Conservation (phyloP, 2,888 invertebrate genomes). For the Drosophila yooni region DNA sequence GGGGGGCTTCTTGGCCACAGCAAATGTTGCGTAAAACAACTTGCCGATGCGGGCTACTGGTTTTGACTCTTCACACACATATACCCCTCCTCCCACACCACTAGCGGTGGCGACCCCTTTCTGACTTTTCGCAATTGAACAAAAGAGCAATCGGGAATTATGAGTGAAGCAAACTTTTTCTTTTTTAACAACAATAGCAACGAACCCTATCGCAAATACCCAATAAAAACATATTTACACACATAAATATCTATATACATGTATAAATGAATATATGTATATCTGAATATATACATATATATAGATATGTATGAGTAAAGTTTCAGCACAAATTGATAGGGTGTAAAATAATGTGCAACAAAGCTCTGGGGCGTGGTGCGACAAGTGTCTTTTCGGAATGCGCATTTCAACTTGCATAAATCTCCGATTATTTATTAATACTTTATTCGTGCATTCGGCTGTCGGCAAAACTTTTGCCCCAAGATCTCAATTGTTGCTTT, state of each 20-base stretch:
- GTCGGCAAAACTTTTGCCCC: constrained; percentile 63
- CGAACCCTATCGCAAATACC: constrained; percentile 34
- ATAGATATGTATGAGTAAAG: constrained; percentile 40
- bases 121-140: constrained; percentile 65
- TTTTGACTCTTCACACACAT: constrained; percentile 7
- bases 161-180: constrained; percentile 70
- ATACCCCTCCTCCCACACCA: not conserved
- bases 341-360: constrained; percentile 79
- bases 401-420: constrained; percentile 53
- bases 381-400: constrained; percentile 40
- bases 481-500: constrained; percentile 41
- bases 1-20: constrained; percentile 53
- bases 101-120: not conserved
- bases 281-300: not conserved
- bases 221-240: constrained; percentile 32
- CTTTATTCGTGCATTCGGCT: constrained; percentile 42
- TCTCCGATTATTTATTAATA: constrained; percentile 60
- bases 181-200: constrained; percentile 66
- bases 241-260: constrained; percentile 16
- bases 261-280: constrained; percentile 38
- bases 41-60: constrained; percentile 64
- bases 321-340: constrained; percentile 65
- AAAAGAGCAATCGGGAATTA: constrained; percentile 79
- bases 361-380: not conserved
- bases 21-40: constrained; percentile 79